Conservation (phyloP, 2,113 vertebrate species). For the Poicephalus gulielmi region DNA sequence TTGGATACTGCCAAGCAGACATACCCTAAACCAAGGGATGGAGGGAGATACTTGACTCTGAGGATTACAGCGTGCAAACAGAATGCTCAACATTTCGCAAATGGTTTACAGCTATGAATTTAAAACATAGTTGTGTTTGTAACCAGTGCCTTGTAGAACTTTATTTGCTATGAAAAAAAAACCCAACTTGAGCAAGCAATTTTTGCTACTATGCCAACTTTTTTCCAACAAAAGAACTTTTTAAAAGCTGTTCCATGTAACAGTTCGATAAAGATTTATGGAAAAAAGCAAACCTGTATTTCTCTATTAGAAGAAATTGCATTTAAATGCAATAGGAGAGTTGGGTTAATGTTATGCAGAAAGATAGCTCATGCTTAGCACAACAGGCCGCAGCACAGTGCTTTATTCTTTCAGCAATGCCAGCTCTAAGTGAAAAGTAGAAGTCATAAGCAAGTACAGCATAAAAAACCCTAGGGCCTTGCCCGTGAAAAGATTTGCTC, state of each 20-base stretch:
- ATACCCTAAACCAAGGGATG: background rate
- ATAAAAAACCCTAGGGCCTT: slow-evolving; percentile 58
- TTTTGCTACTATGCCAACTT: background rate
- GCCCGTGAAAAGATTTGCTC: slow-evolving; percentile 59
- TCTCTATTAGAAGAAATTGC: slow-evolving; percentile 33
- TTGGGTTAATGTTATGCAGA: slow-evolving; percentile 63
- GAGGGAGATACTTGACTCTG: background rate
- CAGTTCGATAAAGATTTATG: background rate
- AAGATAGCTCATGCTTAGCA: slow-evolving; percentile 66
- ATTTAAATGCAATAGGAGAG: slow-evolving; percentile 58
- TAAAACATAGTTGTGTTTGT: background rate
- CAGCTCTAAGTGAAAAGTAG: slow-evolving; percentile 59
- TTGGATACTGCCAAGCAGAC: background rate
- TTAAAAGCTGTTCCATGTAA: background rate
- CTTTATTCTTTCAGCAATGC: slow-evolving; percentile 66
- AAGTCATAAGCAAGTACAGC: slow-evolving; percentile 63
- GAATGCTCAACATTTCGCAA: background rate
- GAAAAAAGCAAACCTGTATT: slow-evolving; percentile 17
- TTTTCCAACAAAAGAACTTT: background rate
- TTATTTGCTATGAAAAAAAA: background rate
- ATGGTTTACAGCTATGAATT: background rate
- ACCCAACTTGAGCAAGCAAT: background rate
- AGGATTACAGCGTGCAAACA: background rate
- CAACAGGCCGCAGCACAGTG: slow-evolving; percentile 65
- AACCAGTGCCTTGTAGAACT: background rate